These are phyloP conservation scores for Ranitomeya variabilis DNA, from an alignment of 2,113 vertebrate genomes.

Conservation along the genomic window DNA sequence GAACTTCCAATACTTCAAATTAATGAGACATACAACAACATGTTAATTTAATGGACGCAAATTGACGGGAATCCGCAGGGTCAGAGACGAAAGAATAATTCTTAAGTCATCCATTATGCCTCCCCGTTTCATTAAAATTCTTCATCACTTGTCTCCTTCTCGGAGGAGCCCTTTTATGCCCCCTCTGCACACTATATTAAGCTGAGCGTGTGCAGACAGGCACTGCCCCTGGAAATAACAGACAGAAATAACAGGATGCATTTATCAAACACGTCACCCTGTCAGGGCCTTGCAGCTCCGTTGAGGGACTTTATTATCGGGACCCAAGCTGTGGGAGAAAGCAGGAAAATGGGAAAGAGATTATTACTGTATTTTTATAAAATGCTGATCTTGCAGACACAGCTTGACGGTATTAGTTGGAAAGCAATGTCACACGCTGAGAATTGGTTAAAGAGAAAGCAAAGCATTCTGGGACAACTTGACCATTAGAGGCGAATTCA, in stretches of 20 bases:
- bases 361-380: slow-evolving; percentile 48
- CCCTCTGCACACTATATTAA: slow-evolving; percentile 39
- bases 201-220: slow-evolving; percentile 29
- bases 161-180: slow-evolving; percentile 16
- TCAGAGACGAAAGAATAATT: slow-evolving; percentile 58
- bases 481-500: background rate
- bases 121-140: slow-evolving; percentile 37
- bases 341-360: slow-evolving; percentile 31
- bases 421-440: slow-evolving; percentile 21
- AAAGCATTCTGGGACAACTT: background rate
- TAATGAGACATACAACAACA: slow-evolving; percentile 44
- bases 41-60: slow-evolving; percentile 46
- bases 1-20: background rate
- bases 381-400: slow-evolving; percentile 44
- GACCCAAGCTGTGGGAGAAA: background rate
- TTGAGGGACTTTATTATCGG: slow-evolving; percentile 51
- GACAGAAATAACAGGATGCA: slow-evolving; percentile 51
- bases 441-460: slow-evolving; percentile 17
- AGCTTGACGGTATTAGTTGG: slow-evolving; percentile 3
- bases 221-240: slow-evolving; percentile 36
- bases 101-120: slow-evolving; percentile 27
- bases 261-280: slow-evolving; percentile 32
- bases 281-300: slow-evolving; percentile 11
- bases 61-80: slow-evolving; percentile 40
- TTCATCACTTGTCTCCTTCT: slow-evolving; percentile 49